Evolutionary conservation across 1,140 invertebrate genomes (phyloP).

Genomic region (Cotesia glomerata): DNA sequence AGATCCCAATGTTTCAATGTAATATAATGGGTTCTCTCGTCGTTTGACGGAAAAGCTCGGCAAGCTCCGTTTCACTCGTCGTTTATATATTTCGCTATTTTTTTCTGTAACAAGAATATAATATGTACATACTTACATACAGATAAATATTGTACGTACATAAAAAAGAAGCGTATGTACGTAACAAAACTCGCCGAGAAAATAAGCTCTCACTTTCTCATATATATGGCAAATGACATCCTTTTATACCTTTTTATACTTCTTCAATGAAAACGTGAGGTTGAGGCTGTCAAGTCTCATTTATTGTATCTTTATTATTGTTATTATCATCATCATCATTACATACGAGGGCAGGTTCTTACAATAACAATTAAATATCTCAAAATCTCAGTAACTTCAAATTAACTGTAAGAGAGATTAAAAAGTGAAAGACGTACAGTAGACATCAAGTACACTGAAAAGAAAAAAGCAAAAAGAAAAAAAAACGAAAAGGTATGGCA

Average conservation of each 20-base stretch:
- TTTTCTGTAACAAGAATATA: background rate
- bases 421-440: background rate
- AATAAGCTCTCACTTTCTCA: too few relatives aligned
- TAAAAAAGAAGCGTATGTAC: too few relatives aligned
- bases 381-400: background rate
- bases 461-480: background rate
- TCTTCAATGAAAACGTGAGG: slow-evolving; percentile 6
- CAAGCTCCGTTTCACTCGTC: slow-evolving; percentile 5
- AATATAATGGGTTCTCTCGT: background rate
- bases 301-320: background rate
- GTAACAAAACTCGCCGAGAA: too few relatives aligned
- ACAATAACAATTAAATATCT: background rate
- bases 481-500: background rate
- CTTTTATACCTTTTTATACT: background rate
- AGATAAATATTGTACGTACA: background rate
- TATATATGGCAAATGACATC: too few relatives aligned
- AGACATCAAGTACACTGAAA: background rate
- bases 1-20: slow-evolving; percentile 13
- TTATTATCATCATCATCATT: background rate
- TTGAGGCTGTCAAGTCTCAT: slow-evolving; percentile 6
- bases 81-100: slow-evolving; percentile 2
- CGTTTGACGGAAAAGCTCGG: slow-evolving; percentile 14
- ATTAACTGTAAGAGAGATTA: background rate
- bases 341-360: background rate
- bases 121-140: background rate